Base-by-base conservation (phyloP, 2,888 invertebrate genomes). In the Piscicola geometra region DNA sequence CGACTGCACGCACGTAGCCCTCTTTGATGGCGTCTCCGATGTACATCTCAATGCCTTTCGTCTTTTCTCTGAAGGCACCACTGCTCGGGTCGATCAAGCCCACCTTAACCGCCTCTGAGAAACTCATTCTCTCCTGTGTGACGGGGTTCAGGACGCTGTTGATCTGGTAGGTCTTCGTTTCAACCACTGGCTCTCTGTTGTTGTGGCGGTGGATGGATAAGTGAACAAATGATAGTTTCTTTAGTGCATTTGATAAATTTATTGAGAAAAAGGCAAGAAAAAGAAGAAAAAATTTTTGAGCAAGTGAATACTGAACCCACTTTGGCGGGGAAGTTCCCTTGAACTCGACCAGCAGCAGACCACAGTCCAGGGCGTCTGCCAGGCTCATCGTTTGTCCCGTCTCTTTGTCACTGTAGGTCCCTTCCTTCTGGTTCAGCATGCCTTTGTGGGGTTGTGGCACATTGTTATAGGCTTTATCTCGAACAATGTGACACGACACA, bases 11-110 rank as follows among this genome's bases (percentile, higher is more conserved):
- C 75, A 85, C 82, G 78, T 82, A 83, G 12, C 85, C 84, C 66
- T 80, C 80, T 81, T 83, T 83, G 74, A 85, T 84, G 71, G 85
- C 85, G 50, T 84, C 83, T 3, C 82, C 83, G 0, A 84, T 82
- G 35, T 81, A 81, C n/a, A 84, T 75, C 36, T 80, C 78, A 67
- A 82, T 82, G 0, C 78, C 76, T 0, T 82, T 82, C n/a, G 80
- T 78, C 75, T 82, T 84, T 81, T 85, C 81, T 32, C 82, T 77
- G 78, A 83, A 85, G 1, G 82, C 79, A 0, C 84, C 85, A 1
- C 81, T 81, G 32, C 82, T 80, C 25, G 79, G 79, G 75, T 83
- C 81, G 25, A 85, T 77, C 12, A 85, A 77, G 0, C 83, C 83
- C 9, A 35, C 33, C n/a, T 74, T 67, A 2, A 80, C 77, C 25